These are phyloP conservation scores for Ammodramus savannarum DNA, from an alignment of 2,113 vertebrate species.

Conservation along the genomic window DNA sequence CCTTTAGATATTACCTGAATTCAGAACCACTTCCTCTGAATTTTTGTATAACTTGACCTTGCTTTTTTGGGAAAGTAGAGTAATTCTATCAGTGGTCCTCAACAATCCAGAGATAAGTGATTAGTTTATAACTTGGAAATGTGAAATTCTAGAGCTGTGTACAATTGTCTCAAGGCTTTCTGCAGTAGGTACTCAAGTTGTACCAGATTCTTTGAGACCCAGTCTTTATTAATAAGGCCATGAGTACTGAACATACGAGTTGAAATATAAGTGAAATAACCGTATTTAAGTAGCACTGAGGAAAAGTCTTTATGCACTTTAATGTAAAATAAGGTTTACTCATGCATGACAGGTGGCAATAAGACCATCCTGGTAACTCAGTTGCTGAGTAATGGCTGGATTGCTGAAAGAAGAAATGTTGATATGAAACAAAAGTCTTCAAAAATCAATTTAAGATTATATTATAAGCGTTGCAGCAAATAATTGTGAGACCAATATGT, in stretches of 20 bases:
- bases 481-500: constrained; percentile 38
- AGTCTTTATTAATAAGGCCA: not conserved
- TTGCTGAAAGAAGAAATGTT: not conserved
- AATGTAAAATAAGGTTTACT: not conserved
- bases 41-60: not conserved
- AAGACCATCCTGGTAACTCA: not conserved
- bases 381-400: not conserved
- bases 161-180: not conserved
- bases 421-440: not conserved
- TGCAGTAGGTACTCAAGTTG: not conserved
- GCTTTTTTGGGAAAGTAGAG: not conserved
- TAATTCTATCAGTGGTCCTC: not conserved
- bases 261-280: not conserved
- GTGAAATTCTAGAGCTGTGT: not conserved
- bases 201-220: not conserved
- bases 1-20: constrained; percentile 25
- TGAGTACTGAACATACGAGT: not conserved
- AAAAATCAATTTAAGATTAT: constrained; percentile 5
- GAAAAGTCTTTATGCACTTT: constrained; percentile 30
- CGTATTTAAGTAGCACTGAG: not conserved
- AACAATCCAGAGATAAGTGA: not conserved
- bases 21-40: not conserved
- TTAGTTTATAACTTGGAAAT: not conserved
- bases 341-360: not conserved
- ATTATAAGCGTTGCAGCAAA: constrained; percentile 9